A percentile compares a stretch with the other conserved stretches of the same genome.
These are phyloP conservation scores for Lasioglossum villosulum DNA, from an alignment of 2,888 invertebrate genomes.

Conservation along the genomic window DNA sequence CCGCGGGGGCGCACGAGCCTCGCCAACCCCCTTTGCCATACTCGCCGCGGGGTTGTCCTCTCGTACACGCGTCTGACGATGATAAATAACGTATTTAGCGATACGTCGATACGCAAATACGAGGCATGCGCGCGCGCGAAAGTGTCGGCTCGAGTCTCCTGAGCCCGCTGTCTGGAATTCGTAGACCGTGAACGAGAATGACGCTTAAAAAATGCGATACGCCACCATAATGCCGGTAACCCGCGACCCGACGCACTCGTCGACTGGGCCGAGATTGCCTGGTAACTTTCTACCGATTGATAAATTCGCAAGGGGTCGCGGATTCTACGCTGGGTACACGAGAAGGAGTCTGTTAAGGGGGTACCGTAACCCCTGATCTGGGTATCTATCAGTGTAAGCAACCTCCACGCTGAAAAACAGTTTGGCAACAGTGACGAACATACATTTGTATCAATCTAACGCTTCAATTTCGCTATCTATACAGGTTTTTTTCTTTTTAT, in stretches of 20 bases:
- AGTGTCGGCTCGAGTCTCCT: constrained; percentile 7
- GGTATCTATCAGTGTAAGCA: no score
- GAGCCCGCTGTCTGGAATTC: constrained; percentile 32
- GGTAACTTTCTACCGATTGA: not conserved
- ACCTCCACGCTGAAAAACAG: no score
- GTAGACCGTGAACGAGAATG: constrained; percentile 14
- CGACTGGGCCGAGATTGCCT: not conserved
- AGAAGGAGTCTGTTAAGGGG: no score
- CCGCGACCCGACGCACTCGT: not conserved
- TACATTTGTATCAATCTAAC: no score
- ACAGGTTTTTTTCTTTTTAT: no score
- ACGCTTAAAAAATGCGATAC: constrained; percentile 35
- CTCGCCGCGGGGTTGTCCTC: constrained; percentile 53
- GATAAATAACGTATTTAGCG: constrained; percentile 76
- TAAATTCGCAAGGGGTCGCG: not conserved
- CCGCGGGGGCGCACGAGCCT: constrained; percentile 57
- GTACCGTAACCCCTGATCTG: no score
- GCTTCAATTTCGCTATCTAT: no score
- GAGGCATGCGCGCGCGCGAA: constrained; percentile 7
- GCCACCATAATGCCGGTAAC: constrained; percentile 23
- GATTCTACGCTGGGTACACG: not conserved
- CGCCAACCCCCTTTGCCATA: constrained; percentile 51
- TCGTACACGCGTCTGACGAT: constrained; percentile 72
- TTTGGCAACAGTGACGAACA: no score
- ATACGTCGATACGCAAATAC: constrained; percentile 70